Base-by-base conservation (phyloP, 2,888 invertebrate species). In the Sinopyrophorus schimmeli region DNA sequence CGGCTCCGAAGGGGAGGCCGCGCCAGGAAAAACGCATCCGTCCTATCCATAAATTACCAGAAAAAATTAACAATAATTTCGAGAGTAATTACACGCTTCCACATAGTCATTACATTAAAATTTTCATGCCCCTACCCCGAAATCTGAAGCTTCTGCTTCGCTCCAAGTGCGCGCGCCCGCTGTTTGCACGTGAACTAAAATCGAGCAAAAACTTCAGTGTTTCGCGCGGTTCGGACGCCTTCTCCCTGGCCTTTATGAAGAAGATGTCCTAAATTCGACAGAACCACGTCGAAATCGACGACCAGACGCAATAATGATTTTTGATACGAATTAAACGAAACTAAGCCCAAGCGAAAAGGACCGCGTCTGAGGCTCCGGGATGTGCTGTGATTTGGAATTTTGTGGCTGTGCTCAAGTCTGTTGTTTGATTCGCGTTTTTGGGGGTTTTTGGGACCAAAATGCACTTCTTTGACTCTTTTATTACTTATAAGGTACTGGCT, bases 131-230 rank as follows among this genome's bases (percentile, higher is more conserved):
- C 49, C 49, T 49, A 49, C 49, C 49, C 32, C 42, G 20, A 50
- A 50, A 47, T 42, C 46, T 47, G 37, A 16, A 23, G 32, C 40
- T 43, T 49, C 39, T 32, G 41, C 39, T 35, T 21, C 40, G 46
- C 31, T 31, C 23, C 20, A 43, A 38, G 27, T 53, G 53, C 53
- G 53, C 53, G 53, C 53, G 53, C 53, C 39, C 41, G 12, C 37
- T 47, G 47, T 50, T 46, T 43, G 53, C 53, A 53, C 53, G 53
- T 53, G 53, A 53, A 47, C 39, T 40, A 49, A 27, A 49, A 49
- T 41, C 42, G 44, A 53, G 46, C 48, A 53, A 53, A 53, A 53
- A 49, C 46, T 49, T 43, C 35, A 49, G 53, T 53, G 41, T 49
- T 53, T 53, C 44, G 46, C 53, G 49, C 53, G 43, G 46, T 41